A percentile compares a stretch with the other conserved stretches of the same genome.
Evolutionary conservation across 1,140 invertebrate genomes (phyloP).

Genomic region (Adoxophyes honmai): DNA sequence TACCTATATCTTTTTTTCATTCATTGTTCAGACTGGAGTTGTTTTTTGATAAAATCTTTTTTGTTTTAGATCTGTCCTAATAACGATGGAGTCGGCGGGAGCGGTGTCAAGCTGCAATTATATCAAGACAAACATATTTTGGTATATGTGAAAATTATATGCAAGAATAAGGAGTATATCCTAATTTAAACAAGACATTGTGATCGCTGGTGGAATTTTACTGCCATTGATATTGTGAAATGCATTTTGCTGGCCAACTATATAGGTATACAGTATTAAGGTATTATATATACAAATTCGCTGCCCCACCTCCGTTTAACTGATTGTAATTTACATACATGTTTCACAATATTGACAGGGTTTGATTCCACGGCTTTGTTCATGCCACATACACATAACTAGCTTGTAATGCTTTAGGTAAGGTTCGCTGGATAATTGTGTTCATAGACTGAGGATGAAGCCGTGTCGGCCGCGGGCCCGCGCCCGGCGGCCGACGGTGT

Average conservation of each 20-base stretch:
- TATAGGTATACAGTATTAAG: constrained; percentile 40
- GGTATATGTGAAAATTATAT: constrained; percentile 73
- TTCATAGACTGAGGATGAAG: constrained; percentile 67
- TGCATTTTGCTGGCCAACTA: constrained; percentile 11
- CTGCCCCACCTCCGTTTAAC: constrained; percentile 1
- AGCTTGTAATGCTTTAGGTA: constrained; percentile 75
- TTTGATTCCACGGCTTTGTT: constrained; percentile 56
- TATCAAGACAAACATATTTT: constrained; percentile 77
- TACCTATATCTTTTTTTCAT: too few relatives aligned
- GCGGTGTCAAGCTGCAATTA: constrained; percentile 48
- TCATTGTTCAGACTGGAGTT: too few relatives aligned
- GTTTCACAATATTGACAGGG: constrained; percentile 31
- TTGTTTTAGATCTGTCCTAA: constrained; percentile 71
- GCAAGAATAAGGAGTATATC: constrained; percentile 50
- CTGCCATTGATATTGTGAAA: constrained; percentile 39
- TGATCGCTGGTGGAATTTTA: constrained; percentile 59
- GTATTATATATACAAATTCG: constrained; percentile 14
- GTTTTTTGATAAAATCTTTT: constrained; percentile 5
- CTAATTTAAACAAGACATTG: constrained; percentile 59
- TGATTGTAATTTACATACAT: background rate
- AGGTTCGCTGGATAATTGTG: constrained; percentile 75
- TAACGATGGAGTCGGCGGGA: constrained; percentile 37
- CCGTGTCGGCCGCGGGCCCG: constrained; percentile 9
- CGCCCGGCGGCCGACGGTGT: constrained; percentile 23
- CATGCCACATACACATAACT: constrained; percentile 72